Evolutionary conservation across 2,888 invertebrate species (phyloP).

Genomic region (Drosophila niveifrons): DNA sequence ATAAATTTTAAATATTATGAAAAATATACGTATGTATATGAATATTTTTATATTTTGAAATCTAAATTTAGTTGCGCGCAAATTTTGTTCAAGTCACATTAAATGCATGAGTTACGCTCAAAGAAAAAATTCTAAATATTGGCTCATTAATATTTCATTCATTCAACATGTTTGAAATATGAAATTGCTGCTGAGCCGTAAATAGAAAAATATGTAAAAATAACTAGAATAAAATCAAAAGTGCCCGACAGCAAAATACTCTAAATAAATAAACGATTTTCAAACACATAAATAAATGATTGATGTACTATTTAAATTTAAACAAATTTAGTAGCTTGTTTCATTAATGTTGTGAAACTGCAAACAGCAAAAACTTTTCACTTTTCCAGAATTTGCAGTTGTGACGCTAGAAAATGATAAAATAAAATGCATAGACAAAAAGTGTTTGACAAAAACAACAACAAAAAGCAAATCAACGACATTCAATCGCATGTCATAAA

Average conservation of each 20-base stretch:
- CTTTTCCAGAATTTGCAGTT: conserved; percentile 11
- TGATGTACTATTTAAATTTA: too few species aligned
- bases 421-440: conserved; percentile 15
- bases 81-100: conserved; percentile 2
- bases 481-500: conserved; percentile 80
- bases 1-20: not conserved
- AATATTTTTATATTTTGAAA: not conserved
- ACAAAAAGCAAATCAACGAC: conserved; percentile 69
- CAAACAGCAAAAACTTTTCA: conserved; percentile 25
- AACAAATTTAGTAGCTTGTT: not conserved
- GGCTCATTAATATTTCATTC: not conserved
- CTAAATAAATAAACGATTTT: not conserved
- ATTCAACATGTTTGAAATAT: not conserved
- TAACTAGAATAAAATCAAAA: not conserved
- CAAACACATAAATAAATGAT: too few species aligned
- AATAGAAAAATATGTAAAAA: not conserved
- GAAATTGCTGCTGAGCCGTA: not conserved
- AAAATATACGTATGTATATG: not conserved
- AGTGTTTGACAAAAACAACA: conserved; percentile 67
- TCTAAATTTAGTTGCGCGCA: not conserved
- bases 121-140: not conserved
- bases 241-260: not conserved
- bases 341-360: not conserved
- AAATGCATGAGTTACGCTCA: not conserved
- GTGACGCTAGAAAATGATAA: conserved; percentile 45